Base-by-base conservation (phyloP, 1,140 invertebrate species). In the Venustaconcha ellipsiformis region DNA sequence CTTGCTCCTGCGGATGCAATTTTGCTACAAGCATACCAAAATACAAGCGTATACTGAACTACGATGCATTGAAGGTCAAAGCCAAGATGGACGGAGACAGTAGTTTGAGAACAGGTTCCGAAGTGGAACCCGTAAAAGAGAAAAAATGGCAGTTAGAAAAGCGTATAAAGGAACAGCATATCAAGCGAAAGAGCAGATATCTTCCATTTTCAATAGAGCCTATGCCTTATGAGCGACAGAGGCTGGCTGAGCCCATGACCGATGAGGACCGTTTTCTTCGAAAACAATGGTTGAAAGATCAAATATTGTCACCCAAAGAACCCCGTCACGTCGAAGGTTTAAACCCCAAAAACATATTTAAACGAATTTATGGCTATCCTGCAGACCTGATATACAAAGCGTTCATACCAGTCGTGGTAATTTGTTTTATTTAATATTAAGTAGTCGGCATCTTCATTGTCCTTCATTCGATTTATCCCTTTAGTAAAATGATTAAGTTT, bases 211-310 rank as follows among this genome's bases (percentile, higher is more conserved):
- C 57, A 62, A 88, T 88, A 62, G 81, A 88, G 67, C 87, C 78
- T 13, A 76, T 84, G 72, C 75, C 82, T 30, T 62, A 76, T 72
- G 86, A 86, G 70, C 63, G 86, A 57, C 69, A 84, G 59, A 74
- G 87, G 57, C 63, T 86, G 14, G 67, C 76, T n/a, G 67, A 60
- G 6, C 72, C 72, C 23, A 87, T 88, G 84, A 86, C 83, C n/a
- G 85, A 78, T 14, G 87, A 79, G 60, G 87, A 88, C 60, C 79
- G 87, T 37, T 69, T 75, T 30, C 69, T 85, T 20, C 70, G 87
- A 60, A 83, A 81, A 72, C 85, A 87, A 59, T 88, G 85, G 84
- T 57, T 88, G 4, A 60, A 76, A 67, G 87, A 88, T 80, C 87
- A 88, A 78, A 73, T 78, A 12, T 69, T 88, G 15, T 67, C 82